Conservation (phyloP, 2,888 invertebrate species). For the Cephonodes hylas region DNA sequence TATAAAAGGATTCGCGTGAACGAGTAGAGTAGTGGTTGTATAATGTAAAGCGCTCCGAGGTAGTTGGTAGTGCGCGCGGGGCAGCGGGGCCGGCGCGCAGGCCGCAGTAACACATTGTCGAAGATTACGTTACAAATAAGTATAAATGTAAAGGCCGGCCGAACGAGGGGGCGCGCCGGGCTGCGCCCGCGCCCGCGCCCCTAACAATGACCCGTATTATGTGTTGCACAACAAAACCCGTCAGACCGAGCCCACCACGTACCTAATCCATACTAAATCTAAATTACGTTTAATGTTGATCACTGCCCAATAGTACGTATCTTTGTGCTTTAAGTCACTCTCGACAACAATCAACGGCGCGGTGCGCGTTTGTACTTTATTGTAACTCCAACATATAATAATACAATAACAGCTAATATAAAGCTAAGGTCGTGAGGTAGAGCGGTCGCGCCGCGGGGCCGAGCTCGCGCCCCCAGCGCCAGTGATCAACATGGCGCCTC, state of each 20-base stretch:
- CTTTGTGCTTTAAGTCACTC: conserved; percentile 78
- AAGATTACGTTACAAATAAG: conserved; percentile 72
- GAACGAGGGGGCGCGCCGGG: conserved; percentile 47
- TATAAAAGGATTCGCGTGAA: background rate
- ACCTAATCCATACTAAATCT: conserved; percentile 78
- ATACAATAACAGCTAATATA: conserved; percentile 78
- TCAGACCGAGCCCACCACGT: conserved; percentile 66
- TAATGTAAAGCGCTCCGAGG: conserved; percentile 24
- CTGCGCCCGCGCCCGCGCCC: conserved; percentile 56
- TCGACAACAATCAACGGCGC: conserved; percentile 75
- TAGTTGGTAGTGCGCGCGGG: conserved; percentile 14
- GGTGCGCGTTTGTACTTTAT: conserved; percentile 68
- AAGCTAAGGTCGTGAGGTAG: conserved; percentile 75
- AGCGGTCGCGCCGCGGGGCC: conserved; percentile 53
- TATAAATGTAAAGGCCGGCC: conserved; percentile 56
- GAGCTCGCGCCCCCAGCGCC: conserved; percentile 42
- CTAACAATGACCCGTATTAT: conserved; percentile 76
- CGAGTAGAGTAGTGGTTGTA: conserved; percentile 15
- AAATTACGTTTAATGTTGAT: conserved; percentile 80
- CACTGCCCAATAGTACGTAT: conserved; percentile 81
- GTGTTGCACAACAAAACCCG: conserved; percentile 70
- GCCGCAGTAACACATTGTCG: conserved; percentile 66
- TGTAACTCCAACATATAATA: conserved; percentile 78
- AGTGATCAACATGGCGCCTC: conserved; percentile 78
- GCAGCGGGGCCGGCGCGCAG: conserved; percentile 43